Percentiles rank a stretch among this genome's conserved stretches.
phyloP scores from a whole-genome alignment of 2,888 invertebrate species.

The Biston betularia region DNA sequence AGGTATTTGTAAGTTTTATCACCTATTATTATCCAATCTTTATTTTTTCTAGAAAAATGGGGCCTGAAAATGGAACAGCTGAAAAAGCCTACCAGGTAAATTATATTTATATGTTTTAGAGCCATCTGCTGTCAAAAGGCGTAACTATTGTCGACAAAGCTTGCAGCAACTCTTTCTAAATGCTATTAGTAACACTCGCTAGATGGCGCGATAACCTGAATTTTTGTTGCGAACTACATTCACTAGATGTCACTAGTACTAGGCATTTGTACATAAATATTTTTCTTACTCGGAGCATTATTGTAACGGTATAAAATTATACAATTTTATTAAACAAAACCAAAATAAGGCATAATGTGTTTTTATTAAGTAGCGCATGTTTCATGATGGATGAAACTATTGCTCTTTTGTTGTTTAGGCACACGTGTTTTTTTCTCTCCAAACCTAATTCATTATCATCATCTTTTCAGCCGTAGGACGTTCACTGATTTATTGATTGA shows the following conservation, averaged over 20 bases:
- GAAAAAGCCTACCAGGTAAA: conserved; percentile 54
- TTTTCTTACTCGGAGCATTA: too few species aligned
- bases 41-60: conserved; percentile 54
- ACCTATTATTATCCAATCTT: neutral
- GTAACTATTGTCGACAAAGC: neutral
- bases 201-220: neutral
- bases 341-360: too few species aligned
- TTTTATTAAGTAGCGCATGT: too few species aligned
- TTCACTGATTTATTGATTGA: too few species aligned
- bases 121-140: neutral
- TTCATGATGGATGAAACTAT: too few species aligned
- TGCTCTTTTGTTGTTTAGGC: too few species aligned
- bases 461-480: too few species aligned
- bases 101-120: neutral
- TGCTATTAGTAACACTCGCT: neutral
- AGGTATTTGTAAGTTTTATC: neutral
- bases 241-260: conserved; percentile 1
- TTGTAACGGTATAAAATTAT: too few species aligned
- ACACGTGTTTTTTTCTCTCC: too few species aligned
- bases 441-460: too few species aligned
- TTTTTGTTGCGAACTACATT: neutral
- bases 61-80: conserved; percentile 46
- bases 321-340: too few species aligned
- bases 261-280: too few species aligned
- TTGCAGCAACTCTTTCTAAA: neutral